Percentiles rank a stretch among this genome's conserved stretches.
Evolutionary conservation across 2,888 invertebrate genomes (phyloP).

Genomic region (Plebejus anna): DNA sequence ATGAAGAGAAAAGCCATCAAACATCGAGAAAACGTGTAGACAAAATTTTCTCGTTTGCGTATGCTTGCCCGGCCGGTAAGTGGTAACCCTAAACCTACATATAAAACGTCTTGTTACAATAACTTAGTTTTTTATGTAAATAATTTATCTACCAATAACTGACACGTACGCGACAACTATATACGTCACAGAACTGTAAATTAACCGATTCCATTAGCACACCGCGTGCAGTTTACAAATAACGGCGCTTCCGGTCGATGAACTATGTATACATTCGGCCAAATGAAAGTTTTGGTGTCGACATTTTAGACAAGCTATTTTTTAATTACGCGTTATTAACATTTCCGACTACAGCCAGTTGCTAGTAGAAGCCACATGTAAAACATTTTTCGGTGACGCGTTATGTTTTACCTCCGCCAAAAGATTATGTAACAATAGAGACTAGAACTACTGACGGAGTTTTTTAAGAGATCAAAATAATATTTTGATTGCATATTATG

Average conservation of each 20-base stretch:
- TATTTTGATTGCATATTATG: no score
- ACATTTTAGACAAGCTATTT: background rate
- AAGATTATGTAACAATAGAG: no score
- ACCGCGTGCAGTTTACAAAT: conserved; percentile 23
- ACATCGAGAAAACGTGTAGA: no score
- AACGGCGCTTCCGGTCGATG: conserved; percentile 30
- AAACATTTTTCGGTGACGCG: no score
- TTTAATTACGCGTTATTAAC: background rate
- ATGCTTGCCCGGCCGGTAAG: no score
- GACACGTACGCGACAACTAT: background rate
- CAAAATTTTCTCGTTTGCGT: no score
- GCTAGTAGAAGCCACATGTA: background rate
- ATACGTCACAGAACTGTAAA: conserved; percentile 9
- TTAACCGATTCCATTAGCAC: conserved; percentile 2
- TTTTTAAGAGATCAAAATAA: no score
- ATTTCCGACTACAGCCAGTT: background rate
- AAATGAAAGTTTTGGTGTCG: conserved; percentile 17
- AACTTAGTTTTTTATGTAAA: background rate
- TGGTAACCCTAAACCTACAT: no score
- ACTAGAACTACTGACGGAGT: no score
- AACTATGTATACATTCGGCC: conserved; percentile 32
- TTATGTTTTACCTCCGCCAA: no score
- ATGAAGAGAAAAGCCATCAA: no score
- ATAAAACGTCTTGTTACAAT: background rate
- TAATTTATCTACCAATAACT: background rate